phyloP scores from a whole-genome alignment of 2,113 vertebrate species.

The Ammodytes marinus region DNA sequence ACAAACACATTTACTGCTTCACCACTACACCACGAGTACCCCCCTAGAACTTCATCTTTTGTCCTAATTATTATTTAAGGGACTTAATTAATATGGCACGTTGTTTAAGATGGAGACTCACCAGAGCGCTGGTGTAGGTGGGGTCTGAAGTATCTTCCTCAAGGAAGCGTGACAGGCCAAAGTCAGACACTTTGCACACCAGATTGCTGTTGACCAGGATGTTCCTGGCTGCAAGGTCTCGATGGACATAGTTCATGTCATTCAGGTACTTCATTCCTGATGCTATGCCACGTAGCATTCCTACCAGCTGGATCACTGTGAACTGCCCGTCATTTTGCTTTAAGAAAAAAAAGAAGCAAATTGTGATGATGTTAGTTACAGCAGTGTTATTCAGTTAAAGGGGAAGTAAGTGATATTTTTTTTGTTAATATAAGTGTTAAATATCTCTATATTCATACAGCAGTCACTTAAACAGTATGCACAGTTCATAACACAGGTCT shows the following conservation, averaged over 20 bases:
- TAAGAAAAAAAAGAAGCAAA: conserved; percentile 4
- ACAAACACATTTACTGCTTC: background rate
- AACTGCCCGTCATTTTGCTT: conserved; percentile 99
- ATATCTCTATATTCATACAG: too few relatives aligned
- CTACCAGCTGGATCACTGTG: conserved; percentile 97
- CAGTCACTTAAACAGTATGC: too few relatives aligned
- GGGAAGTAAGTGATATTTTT: too few relatives aligned
- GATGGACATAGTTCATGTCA: conserved; percentile 97
- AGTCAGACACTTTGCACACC: conserved; percentile 97
- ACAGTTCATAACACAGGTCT: too few relatives aligned
- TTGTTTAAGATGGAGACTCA: conserved; percentile 70
- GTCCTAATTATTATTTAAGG: background rate
- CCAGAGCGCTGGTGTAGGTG: conserved; percentile 96
- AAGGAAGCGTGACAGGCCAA: conserved; percentile 95
- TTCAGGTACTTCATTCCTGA: conserved; percentile 97
- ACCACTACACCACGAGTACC: background rate
- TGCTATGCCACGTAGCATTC: conserved; percentile 95
- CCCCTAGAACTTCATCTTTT: background rate
- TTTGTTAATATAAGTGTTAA: too few relatives aligned
- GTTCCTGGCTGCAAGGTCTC: conserved; percentile 95
- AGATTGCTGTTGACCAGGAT: conserved; percentile 98
- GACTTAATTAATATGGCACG: background rate
- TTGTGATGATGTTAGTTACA: background rate
- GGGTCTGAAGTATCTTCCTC: conserved; percentile 97
- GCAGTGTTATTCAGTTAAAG: too few relatives aligned